Evolutionary conservation across 2,888 invertebrate genomes (phyloP).

Genomic region (Cylindroiulus punctatus): DNA sequence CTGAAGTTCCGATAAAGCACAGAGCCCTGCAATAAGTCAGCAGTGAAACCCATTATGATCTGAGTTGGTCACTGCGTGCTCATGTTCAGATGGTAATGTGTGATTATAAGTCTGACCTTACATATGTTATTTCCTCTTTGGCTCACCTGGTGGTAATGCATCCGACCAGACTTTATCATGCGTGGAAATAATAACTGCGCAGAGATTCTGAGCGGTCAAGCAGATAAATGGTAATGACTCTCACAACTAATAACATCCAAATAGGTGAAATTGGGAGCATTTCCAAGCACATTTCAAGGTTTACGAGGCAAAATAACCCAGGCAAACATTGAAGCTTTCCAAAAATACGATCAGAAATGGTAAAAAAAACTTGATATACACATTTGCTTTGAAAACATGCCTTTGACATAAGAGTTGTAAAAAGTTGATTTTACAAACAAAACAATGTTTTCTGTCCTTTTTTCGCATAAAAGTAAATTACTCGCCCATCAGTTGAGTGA

Average conservation of each 20-base stretch:
- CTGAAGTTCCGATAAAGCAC: neutral
- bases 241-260: neutral
- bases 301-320: neutral
- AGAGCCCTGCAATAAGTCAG: neutral
- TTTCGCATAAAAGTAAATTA: too few species aligned
- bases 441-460: too few species aligned
- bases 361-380: neutral
- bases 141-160: neutral
- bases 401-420: neutral
- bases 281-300: neutral
- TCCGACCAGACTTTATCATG: neutral
- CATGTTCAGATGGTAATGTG: slow-evolving; percentile 11
- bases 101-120: neutral
- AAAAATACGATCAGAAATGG: neutral
- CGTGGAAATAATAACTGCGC: neutral
- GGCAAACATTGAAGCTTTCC: neutral
- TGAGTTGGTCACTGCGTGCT: neutral
- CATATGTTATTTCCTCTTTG: neutral
- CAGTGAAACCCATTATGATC: neutral
- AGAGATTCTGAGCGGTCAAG: neutral
- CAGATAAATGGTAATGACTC: neutral
- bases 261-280: neutral
- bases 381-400: neutral
- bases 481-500: too few species aligned
- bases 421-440: too few species aligned